Base-by-base conservation (phyloP, 2,888 invertebrate species). In the Nezara viridula region DNA sequence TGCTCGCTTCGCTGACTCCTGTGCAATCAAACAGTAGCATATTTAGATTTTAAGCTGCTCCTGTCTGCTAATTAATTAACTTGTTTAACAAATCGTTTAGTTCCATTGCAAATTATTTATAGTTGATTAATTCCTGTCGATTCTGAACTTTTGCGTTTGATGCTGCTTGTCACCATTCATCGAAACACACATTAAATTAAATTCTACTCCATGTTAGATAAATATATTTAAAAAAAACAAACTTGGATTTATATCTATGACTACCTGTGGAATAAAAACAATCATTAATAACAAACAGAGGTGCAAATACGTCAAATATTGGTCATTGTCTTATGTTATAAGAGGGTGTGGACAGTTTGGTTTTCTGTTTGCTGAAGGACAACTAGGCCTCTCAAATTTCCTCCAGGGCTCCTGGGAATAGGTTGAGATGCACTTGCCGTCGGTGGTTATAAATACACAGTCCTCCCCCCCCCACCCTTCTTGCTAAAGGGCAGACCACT, bases 1-100 rank as follows among this genome's bases (percentile, higher is more conserved):
- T 32, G 37, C 19, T 37, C 37, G 19, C 19, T 37, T 21, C 6
- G 7, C 6, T 37, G 37, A 73, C 32, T 0, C 19, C 66, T 37
- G 19, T 73, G 37, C 66, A 73, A 73, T 73, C 21, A 73, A 73
- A 60, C 60, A 73, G 66, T 73, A 73, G 66, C 37, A 19, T 73
- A 32, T 37, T 73, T 37, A 6, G n/a, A 55, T 55, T n/a, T 7
- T 24, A 5, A 60, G 3, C 2, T 27, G 32, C 37, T 37, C 6
- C n/a, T 3, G 27, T 14, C 16, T 73, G 7, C 14, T 73, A 73
- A 60, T 73, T 73, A 19, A 14, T 37, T 19, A 6, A 73, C 19
- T 37, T 37, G 66, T 37, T 37, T 1, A 19, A 66, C 19, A 10
- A 16, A 21, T 19, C 19, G 66, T 32, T 66, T 1, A 32, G 32